Conservation (phyloP, 2,113 vertebrate species). For the Apistogramma diplotaenia region DNA sequence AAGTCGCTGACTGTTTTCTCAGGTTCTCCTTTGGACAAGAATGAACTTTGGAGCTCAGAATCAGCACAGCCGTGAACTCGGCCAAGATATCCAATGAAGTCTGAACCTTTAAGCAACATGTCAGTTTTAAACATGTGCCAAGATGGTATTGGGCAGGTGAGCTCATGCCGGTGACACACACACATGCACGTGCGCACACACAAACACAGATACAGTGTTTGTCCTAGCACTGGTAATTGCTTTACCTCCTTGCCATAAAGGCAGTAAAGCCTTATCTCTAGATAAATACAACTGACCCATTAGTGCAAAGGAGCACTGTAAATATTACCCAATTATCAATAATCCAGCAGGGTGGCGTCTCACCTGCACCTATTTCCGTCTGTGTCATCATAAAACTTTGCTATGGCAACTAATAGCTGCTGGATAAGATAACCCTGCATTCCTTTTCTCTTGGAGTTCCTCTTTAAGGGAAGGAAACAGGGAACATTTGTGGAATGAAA, state of each 20-base stretch:
- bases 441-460: conserved; percentile 38
- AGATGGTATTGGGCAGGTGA: conserved; percentile 29
- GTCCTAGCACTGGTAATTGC: conserved; percentile 52
- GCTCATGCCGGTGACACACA: not conserved
- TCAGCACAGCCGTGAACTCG: not conserved
- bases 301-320: conserved; percentile 53
- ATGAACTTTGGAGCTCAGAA: not conserved
- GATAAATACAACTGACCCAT: conserved; percentile 64
- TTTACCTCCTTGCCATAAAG: conserved; percentile 64
- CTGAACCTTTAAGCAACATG: not conserved
- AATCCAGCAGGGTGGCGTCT: conserved; percentile 46
- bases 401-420: conserved; percentile 42
- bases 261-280: conserved; percentile 67
- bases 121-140: not conserved
- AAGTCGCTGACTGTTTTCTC: not conserved
- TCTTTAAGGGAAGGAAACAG: not conserved
- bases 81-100: not conserved
- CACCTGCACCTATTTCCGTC: conserved; percentile 18
- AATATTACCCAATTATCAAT: conserved; percentile 71
- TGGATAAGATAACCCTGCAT: conserved; percentile 56
- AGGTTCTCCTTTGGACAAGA: not conserved
- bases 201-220: conserved; percentile 32
- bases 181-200: not conserved
- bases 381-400: conserved; percentile 37
- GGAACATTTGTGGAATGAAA: not conserved